Conservation (phyloP, 2,888 invertebrate genomes). For the Dexiosoma caninum region DNA sequence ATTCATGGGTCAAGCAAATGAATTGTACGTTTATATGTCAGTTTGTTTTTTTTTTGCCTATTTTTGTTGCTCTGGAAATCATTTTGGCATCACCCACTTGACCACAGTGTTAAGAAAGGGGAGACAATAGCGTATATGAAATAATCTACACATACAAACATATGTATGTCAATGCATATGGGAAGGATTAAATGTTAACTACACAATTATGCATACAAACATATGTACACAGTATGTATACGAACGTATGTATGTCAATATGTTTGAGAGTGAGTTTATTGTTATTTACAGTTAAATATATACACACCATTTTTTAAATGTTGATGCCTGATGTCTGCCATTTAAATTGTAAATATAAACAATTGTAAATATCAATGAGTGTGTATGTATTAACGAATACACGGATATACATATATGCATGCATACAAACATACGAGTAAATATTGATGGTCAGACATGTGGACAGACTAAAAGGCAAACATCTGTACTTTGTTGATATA, state of each 20-base stretch:
- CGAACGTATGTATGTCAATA: neutral
- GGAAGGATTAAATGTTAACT: constrained; percentile 40
- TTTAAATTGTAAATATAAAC: constrained; percentile 56
- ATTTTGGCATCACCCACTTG: constrained; percentile 63
- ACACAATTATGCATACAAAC: constrained; percentile 31
- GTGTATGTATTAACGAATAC: neutral
- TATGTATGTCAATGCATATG: no score
- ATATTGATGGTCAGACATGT: constrained; percentile 44
- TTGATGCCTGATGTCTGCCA: constrained; percentile 62
- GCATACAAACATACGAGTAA: neutral
- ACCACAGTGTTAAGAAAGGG: constrained; percentile 44
- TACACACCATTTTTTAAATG: constrained; percentile 51
- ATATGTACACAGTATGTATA: no score
- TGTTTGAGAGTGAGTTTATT: neutral
- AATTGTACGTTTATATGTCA: constrained; percentile 48
- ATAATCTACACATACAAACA: neutral
- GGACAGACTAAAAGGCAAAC: constrained; percentile 9
- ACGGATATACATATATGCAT: neutral
- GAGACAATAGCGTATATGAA: constrained; percentile 19
- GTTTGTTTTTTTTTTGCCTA: neutral
- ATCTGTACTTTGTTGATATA: constrained; percentile 13
- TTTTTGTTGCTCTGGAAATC: constrained; percentile 42
- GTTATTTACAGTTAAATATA: constrained; percentile 54
- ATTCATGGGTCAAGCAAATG: constrained; percentile 63
- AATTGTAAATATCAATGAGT: constrained; percentile 29